Percentiles rank a stretch among this genome's conserved stretches.
Conservation (phyloP, 2,888 invertebrate species). For the Drosophila merina region DNA sequence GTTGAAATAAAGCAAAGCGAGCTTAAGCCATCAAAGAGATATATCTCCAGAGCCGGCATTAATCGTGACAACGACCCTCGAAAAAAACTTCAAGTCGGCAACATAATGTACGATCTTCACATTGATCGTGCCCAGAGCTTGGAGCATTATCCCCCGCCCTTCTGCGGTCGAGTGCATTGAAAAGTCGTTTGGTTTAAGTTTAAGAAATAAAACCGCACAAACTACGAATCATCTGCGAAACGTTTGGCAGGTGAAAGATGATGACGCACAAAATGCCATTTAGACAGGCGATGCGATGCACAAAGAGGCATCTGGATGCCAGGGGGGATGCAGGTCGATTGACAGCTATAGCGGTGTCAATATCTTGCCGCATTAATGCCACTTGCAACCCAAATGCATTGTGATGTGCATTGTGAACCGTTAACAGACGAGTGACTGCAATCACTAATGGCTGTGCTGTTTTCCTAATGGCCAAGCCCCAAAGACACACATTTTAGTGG, state of each 20-base stretch:
- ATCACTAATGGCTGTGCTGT: conserved; percentile 4
- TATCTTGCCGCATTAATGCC: conserved; percentile 29
- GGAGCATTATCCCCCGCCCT: conserved; percentile 12
- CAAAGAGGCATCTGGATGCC: background rate
- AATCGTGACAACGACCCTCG: conserved; percentile 67
- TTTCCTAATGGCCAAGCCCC: conserved; percentile 6
- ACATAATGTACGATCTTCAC: conserved; percentile 61
- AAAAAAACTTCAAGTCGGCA: conserved; percentile 23
- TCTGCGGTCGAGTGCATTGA: conserved; percentile 41
- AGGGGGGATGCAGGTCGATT: background rate
- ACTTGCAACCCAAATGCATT: conserved; percentile 21
- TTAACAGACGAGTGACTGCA: conserved; percentile 15
- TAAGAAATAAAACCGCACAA: conserved; percentile 49
- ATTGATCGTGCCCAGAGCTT: conserved; percentile 15
- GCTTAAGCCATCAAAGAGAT: conserved; percentile 25
- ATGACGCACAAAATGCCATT: conserved; percentile 64
- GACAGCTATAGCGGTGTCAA: conserved; percentile 18
- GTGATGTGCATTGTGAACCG: conserved; percentile 26
- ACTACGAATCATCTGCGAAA: conserved; percentile 50
- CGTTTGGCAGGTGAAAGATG: conserved; percentile 71
- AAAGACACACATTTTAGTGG: background rate
- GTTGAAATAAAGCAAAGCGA: conserved; percentile 15
- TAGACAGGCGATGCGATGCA: conserved; percentile 11
- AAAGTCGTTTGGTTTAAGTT: conserved; percentile 9
- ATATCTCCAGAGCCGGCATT: conserved; percentile 25